These are phyloP conservation scores for Cataglyphis cursor DNA, from an alignment of 2,888 invertebrate genomes.

Conservation along the genomic window DNA sequence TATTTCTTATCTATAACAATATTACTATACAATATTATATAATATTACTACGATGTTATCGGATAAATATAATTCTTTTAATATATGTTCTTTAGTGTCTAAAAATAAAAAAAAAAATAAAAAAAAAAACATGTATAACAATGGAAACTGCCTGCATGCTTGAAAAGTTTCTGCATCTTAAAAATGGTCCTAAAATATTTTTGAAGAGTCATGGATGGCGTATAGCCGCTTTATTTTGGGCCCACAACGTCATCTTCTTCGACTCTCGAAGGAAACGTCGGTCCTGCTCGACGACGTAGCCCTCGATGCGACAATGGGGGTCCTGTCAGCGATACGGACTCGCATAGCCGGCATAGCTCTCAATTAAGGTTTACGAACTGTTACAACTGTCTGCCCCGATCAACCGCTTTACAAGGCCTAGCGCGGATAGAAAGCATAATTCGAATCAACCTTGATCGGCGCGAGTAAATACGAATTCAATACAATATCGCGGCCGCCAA, in stretches of 20 bases:
- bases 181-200: constrained; percentile 38
- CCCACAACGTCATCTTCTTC: constrained; percentile 48
- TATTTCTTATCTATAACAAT: background rate
- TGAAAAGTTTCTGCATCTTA: background rate
- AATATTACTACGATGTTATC: background rate
- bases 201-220: constrained; percentile 47
- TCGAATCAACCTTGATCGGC: constrained; percentile 61
- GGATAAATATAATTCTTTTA: background rate
- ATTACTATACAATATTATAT: too few relatives aligned
- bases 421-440: constrained; percentile 45
- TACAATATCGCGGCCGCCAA: constrained; percentile 64
- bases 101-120: background rate
- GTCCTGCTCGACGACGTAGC: constrained; percentile 53
- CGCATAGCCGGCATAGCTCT: constrained; percentile 80
- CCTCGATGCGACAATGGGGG: constrained; percentile 77
- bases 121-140: background rate
- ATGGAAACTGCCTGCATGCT: background rate
- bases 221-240: constrained; percentile 43
- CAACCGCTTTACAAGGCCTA: constrained; percentile 57
- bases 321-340: constrained; percentile 79
- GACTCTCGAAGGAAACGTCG: constrained; percentile 57
- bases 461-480: constrained; percentile 76
- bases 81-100: background rate
- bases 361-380: constrained; percentile 77
- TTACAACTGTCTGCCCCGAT: constrained; percentile 61